phyloP scores from a whole-genome alignment of 2,113 vertebrate species.

The Hoplias malabaricus region DNA sequence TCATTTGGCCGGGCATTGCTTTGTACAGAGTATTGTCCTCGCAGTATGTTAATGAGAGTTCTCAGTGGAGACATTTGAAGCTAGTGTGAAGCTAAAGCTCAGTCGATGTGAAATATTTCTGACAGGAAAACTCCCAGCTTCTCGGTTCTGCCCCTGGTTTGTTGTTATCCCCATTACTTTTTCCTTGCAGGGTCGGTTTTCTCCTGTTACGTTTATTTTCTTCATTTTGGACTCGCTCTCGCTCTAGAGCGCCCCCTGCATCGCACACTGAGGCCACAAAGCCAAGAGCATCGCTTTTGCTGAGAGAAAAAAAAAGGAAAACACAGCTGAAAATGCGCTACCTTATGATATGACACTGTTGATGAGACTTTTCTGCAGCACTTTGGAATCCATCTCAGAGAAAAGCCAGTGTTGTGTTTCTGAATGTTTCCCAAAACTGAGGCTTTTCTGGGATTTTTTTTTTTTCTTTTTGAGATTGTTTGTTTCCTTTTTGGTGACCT shows the following conservation, averaged over 20 bases:
- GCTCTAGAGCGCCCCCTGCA: background rate
- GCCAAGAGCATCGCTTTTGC: background rate
- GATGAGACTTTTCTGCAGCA: background rate
- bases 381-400: background rate
- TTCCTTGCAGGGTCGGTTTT: background rate
- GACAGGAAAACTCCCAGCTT: background rate
- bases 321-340: background rate
- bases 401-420: background rate
- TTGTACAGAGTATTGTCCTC: background rate
- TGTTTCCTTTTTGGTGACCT: background rate
- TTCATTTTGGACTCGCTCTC: background rate
- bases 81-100: background rate
- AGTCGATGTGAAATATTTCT: background rate
- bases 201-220: background rate
- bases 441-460: background rate
- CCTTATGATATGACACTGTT: background rate
- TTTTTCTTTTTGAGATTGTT: conserved; percentile 1
- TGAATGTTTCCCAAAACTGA: background rate
- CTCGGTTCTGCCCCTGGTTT: background rate
- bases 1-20: too few relatives aligned
- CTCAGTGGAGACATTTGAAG: too few relatives aligned
- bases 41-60: too few relatives aligned
- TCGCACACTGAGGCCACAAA: background rate
- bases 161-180: too few relatives aligned
- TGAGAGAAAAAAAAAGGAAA: background rate